phyloP scores from a whole-genome alignment of 2,888 invertebrate genomes.

The Teinopalpus imperialis region DNA sequence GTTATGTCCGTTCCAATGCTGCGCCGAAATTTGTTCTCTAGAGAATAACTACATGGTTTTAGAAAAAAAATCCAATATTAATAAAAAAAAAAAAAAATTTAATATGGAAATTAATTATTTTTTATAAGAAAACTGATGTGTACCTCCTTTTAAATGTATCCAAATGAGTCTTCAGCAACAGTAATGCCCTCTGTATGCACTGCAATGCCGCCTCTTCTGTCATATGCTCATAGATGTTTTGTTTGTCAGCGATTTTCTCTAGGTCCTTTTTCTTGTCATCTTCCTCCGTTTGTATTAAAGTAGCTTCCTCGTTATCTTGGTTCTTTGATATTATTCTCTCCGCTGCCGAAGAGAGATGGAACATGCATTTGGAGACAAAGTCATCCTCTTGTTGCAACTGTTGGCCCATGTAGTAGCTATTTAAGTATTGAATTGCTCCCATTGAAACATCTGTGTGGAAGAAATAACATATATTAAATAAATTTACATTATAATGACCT shows the following conservation, averaged over 20 bases:
- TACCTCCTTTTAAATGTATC: conserved; percentile 93
- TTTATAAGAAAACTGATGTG: too few species aligned
- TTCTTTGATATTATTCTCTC: conserved; percentile 83
- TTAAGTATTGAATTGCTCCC: conserved; percentile 96
- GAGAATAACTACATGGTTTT: too few species aligned
- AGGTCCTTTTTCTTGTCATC: conserved; percentile 47
- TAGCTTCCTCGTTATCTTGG: conserved; percentile 48
- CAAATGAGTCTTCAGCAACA: conserved; percentile 94
- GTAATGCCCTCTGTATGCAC: conserved; percentile 93
- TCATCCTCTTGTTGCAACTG: conserved; percentile 95
- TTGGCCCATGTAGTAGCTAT: conserved; percentile 96
- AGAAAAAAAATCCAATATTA: too few species aligned
- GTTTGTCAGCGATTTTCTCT: conserved; percentile 61
- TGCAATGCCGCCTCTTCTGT: conserved; percentile 91
- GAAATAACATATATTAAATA: too few species aligned
- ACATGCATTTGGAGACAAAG: conserved; percentile 96
- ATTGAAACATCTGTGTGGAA: conserved; percentile 89
- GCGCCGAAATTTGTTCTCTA: too few species aligned
- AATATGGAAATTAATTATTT: too few species aligned
- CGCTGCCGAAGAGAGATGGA: conserved; percentile 92
- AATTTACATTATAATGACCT: too few species aligned
- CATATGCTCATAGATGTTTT: conserved; percentile 74
- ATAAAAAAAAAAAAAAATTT: too few species aligned
- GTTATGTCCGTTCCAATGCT: too few species aligned
- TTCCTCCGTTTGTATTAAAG: conserved; percentile 33